Evolutionary conservation across 92 coral and sea anemone species (phyloP).

Genomic region (Desmophyllum pertusum): DNA sequence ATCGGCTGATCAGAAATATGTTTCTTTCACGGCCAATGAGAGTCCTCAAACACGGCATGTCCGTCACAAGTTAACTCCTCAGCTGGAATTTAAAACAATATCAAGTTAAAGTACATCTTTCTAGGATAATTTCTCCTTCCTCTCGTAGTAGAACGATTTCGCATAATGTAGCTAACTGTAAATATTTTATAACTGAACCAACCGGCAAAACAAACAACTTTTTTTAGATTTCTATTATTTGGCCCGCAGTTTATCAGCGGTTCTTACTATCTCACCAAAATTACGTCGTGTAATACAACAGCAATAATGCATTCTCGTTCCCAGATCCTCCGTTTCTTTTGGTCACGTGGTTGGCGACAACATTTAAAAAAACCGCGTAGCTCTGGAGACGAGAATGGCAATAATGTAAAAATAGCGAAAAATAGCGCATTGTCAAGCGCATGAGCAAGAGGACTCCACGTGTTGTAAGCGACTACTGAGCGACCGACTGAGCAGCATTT

Average conservation of each 20-base stretch:
- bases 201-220: neutral
- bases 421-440: too few species aligned
- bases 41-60: neutral
- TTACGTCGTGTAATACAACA: neutral
- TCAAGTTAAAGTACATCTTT: neutral
- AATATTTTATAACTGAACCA: neutral
- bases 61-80: too few species aligned
- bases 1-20: neutral
- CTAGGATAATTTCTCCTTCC: neutral
- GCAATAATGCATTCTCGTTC: neutral
- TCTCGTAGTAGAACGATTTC: neutral
- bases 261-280: neutral
- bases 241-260: conserved; percentile 23
- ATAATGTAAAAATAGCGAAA: too few species aligned
- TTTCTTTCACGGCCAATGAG: conserved; percentile 5
- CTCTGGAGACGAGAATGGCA: too few species aligned
- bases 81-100: neutral
- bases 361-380: too few species aligned
- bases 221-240: neutral
- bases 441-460: conserved; percentile 38
- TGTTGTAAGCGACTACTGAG: neutral
- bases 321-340: too few species aligned
- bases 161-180: neutral
- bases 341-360: too few species aligned
- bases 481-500: neutral